A percentile compares a stretch with the other conserved stretches of the same genome.
phyloP scores from a whole-genome alignment of 2,888 invertebrate species.

The Lumbricus terrestris region DNA sequence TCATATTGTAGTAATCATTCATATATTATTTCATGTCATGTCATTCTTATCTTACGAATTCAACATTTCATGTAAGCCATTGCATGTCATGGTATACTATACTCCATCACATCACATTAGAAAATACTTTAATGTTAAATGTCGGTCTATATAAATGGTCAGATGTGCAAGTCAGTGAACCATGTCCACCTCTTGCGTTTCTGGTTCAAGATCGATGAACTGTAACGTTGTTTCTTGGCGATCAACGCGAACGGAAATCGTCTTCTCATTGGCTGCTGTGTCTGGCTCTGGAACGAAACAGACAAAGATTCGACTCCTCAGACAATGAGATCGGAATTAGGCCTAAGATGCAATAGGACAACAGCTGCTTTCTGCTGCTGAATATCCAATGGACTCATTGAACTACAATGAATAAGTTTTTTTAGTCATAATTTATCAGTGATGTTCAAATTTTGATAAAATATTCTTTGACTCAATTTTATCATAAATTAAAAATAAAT shows the following conservation, averaged over 20 bases:
- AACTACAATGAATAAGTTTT: neutral
- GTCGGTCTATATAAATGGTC: too few relatives aligned
- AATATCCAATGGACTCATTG: neutral
- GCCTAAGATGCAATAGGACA: neutral
- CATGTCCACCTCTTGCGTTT: neutral
- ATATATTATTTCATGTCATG: too few relatives aligned
- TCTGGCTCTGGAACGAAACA: neutral
- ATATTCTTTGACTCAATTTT: too few relatives aligned
- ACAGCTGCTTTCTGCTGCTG: neutral
- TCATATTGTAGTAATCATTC: too few relatives aligned
- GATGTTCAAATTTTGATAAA: too few relatives aligned
- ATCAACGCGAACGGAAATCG: constrained; percentile 26
- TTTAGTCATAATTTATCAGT: too few relatives aligned
- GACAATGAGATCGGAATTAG: neutral
- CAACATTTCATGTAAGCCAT: too few relatives aligned
- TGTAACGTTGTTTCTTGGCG: constrained; percentile 24
- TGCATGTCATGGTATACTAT: too few relatives aligned
- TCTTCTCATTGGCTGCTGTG: neutral
- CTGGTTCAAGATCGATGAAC: constrained; percentile 23
- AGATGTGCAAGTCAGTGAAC: neutral
- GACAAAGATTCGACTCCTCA: neutral
- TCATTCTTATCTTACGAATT: too few relatives aligned
- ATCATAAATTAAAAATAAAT: too few relatives aligned
- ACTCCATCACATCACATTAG: too few relatives aligned
- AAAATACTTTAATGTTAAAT: too few relatives aligned